A percentile compares a stretch with the other conserved stretches of the same genome.
These are phyloP conservation scores for Cabera pusaria DNA, from an alignment of 2,888 invertebrate genomes.

Conservation along the genomic window DNA sequence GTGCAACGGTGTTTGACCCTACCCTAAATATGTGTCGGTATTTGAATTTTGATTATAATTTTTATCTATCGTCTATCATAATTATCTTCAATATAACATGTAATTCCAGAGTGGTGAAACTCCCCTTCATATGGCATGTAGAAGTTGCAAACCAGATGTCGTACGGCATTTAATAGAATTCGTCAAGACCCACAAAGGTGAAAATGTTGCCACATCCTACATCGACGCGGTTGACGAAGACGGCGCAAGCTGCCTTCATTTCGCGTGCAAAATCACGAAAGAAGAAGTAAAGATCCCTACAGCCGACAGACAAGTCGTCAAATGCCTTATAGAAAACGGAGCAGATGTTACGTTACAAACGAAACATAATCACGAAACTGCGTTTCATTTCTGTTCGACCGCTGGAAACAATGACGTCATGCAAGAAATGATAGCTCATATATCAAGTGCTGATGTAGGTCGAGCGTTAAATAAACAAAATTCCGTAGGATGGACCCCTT, in stretches of 20 bases:
- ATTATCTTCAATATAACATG: background rate
- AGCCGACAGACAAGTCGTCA: slow-evolving; percentile 93
- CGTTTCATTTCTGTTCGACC: slow-evolving; percentile 97
- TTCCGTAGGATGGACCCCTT: slow-evolving; percentile 97
- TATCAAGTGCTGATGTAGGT: slow-evolving; percentile 95
- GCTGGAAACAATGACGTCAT: slow-evolving; percentile 98
- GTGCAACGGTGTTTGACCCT: too few relatives aligned
- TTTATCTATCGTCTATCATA: too few relatives aligned
- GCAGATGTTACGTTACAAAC: slow-evolving; percentile 95
- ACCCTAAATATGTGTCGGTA: too few relatives aligned
- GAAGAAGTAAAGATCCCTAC: slow-evolving; percentile 89
- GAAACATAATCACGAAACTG: slow-evolving; percentile 94
- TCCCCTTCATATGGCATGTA: slow-evolving; percentile 96
- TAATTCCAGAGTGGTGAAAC: slow-evolving; percentile 93
- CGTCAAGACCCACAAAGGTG: slow-evolving; percentile 89
- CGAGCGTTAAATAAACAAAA: slow-evolving; percentile 97
- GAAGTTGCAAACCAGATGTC: slow-evolving; percentile 92
- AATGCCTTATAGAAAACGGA: slow-evolving; percentile 94
- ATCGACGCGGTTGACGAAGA: slow-evolving; percentile 95
- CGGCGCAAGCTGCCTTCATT: slow-evolving; percentile 97
- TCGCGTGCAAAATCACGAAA: slow-evolving; percentile 94
- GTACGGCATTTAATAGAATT: slow-evolving; percentile 93
- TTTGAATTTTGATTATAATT: too few relatives aligned
- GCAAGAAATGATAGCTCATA: slow-evolving; percentile 95
- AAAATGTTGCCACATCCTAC: slow-evolving; percentile 91